Conservation (phyloP, 2,113 vertebrate genomes). For the Chlorodrepanis virens region DNA sequence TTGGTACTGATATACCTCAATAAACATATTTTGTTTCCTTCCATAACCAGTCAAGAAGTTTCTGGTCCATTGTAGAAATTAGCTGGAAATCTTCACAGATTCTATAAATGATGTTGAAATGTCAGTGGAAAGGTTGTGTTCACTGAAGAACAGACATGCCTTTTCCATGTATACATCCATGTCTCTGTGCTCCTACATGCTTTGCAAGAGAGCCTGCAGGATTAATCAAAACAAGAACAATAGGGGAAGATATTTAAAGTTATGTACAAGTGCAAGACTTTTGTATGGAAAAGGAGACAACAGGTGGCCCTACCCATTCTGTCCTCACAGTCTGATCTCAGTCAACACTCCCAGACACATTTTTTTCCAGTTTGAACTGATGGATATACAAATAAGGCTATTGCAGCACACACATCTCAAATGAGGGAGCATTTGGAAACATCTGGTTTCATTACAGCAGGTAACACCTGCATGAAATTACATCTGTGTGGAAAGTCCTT, state of each 20-base stretch:
- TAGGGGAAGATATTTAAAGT: neutral
- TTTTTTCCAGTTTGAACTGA: neutral
- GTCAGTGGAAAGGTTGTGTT: neutral
- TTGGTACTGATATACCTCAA: neutral
- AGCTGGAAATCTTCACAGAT: neutral
- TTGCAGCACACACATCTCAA: neutral
- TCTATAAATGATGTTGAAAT: neutral
- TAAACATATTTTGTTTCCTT: neutral
- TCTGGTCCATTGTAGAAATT: neutral
- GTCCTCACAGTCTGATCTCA: neutral
- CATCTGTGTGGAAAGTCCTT: constrained; percentile 49
- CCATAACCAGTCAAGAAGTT: neutral
- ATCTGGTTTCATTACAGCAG: constrained; percentile 67
- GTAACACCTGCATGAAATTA: constrained; percentile 66
- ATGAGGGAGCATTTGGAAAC: constrained; percentile 33
- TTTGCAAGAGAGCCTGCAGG: neutral
- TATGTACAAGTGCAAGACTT: neutral
- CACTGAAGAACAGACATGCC: neutral
- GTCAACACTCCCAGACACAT: neutral
- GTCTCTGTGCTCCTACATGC: neutral
- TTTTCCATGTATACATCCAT: neutral
- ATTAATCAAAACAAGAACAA: neutral
- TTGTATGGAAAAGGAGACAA: neutral
- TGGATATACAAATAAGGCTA: neutral
- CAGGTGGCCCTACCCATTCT: neutral